These are phyloP conservation scores for Hemicrepidius hirtus DNA, from an alignment of 2,888 invertebrate species.

Conservation along the genomic window DNA sequence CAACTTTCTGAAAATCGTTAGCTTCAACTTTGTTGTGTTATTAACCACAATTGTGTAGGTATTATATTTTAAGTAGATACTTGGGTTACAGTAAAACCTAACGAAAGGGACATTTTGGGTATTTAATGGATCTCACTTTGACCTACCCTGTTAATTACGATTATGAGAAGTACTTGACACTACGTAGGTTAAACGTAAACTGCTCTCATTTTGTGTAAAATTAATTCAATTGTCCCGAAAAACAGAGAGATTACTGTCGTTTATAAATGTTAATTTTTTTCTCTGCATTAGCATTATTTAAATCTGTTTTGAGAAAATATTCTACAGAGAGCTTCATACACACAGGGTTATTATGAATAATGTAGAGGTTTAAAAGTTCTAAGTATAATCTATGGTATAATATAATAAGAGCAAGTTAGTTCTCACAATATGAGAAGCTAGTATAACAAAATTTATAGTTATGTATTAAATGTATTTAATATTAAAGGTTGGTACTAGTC, in stretches of 20 bases:
- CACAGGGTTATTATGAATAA: too few species aligned
- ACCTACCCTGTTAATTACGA: slow-evolving; percentile 33
- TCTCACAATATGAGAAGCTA: too few species aligned
- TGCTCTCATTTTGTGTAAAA: slow-evolving; percentile 9
- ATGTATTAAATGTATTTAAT: too few species aligned
- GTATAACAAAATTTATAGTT: too few species aligned
- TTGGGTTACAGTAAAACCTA: slow-evolving; percentile 33
- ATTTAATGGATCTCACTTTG: slow-evolving; percentile 30
- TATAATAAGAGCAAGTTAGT: too few species aligned
- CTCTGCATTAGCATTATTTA: too few species aligned
- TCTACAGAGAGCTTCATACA: too few species aligned
- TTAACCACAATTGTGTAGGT: slow-evolving; percentile 39
- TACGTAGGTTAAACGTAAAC: neutral
- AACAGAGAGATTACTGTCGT: neutral
- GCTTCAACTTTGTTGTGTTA: slow-evolving; percentile 35
- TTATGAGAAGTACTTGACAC: slow-evolving; percentile 22
- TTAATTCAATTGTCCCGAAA: neutral
- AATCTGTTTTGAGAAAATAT: too few species aligned
- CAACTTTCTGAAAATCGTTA: slow-evolving; percentile 45
- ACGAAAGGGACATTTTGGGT: slow-evolving; percentile 37
- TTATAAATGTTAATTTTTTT: neutral
- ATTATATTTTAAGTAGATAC: slow-evolving; percentile 45
- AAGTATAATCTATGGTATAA: too few species aligned
- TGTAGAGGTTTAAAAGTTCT: too few species aligned
- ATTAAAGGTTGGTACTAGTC: too few species aligned